Percentiles rank a stretch among this genome's conserved stretches.
Conservation (phyloP, 2,888 invertebrate genomes). For the Dyspetes luteomarginatus region DNA sequence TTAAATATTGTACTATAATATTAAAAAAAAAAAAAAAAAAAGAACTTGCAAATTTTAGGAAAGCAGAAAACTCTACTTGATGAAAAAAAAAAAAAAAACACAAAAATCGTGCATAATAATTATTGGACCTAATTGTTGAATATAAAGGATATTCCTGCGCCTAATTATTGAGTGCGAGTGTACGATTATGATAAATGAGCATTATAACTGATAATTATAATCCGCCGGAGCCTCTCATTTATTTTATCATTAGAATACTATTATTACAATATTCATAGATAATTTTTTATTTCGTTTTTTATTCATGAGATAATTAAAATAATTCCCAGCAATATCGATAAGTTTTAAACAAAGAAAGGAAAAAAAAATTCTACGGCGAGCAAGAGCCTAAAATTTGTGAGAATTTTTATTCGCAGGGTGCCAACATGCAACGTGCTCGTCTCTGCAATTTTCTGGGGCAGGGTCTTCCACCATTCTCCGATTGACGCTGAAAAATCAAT, state of each 20-base stretch:
- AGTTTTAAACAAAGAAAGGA: no score
- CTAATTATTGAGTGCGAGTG: slow-evolving; percentile 40
- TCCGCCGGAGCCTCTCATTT: neutral
- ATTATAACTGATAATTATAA: slow-evolving; percentile 26
- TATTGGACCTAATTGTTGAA: slow-evolving; percentile 39
- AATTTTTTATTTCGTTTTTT: neutral
- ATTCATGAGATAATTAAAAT: no score
- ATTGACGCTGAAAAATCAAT: slow-evolving; percentile 83
- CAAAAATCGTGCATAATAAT: slow-evolving; percentile 2
- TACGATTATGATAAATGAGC: slow-evolving; percentile 48
- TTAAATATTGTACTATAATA: slow-evolving; percentile 60
- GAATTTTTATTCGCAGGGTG: slow-evolving; percentile 78
- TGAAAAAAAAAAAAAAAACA: slow-evolving; percentile 24
- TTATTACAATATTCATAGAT: neutral
- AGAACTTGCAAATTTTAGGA: slow-evolving; percentile 6
- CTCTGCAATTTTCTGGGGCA: slow-evolving; percentile 87
- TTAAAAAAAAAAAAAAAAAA: slow-evolving; percentile 41
- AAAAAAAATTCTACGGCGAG: no score
- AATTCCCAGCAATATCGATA: no score
- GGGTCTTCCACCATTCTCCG: slow-evolving; percentile 87
- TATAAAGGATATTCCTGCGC: slow-evolving; percentile 29
- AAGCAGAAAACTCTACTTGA: slow-evolving; percentile 2
- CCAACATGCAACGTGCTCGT: slow-evolving; percentile 85
- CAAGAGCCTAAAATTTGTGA: neutral
- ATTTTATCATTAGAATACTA: neutral